These are phyloP conservation scores for Zaprionus davidi DNA, from an alignment of 1,140 invertebrate genomes.

Conservation along the genomic window DNA sequence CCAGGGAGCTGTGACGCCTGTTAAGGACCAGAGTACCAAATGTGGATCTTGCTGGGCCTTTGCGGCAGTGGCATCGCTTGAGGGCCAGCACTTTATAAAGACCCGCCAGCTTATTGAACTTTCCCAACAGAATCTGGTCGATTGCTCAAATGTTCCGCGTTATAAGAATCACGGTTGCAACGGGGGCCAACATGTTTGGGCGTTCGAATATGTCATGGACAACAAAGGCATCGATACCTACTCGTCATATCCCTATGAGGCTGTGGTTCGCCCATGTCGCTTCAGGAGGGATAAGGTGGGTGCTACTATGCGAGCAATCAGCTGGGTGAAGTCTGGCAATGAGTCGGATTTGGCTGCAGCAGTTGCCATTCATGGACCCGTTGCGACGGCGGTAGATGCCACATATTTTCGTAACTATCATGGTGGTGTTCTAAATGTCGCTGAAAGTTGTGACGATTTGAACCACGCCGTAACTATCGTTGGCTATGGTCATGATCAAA, in stretches of 20 bases:
- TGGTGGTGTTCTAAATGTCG: conserved; percentile 4
- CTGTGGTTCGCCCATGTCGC: conserved; percentile 84
- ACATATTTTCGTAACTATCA: no score
- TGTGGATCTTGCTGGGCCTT: conserved; percentile 98
- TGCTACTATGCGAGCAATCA: conserved; percentile 40
- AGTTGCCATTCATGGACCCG: conserved; percentile 9
- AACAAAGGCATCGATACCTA: conserved; percentile 90
- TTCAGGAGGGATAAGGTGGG: conserved; percentile 19
- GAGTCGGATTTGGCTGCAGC: conserved; percentile 88
- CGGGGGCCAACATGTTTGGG: conserved; percentile 86
- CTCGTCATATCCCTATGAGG: conserved; percentile 90
- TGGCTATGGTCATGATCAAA: conserved; percentile 89
- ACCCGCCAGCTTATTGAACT: conserved; percentile 89
- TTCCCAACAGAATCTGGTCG: conserved; percentile 95
- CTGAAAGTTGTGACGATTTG: conserved; percentile 50
- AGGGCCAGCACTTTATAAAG: conserved; percentile 88
- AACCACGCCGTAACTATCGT: conserved; percentile 87
- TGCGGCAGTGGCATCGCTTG: conserved; percentile 92
- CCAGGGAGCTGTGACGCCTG: conserved; percentile 92
- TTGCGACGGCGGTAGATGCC: conserved; percentile 12
- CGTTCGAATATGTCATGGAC: conserved; percentile 87
- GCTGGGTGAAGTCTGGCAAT: conserved; percentile 86
- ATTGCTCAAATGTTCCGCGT: conserved; percentile 88
- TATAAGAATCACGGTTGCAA: conserved; percentile 94
- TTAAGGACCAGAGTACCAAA: conserved; percentile 92